These are phyloP conservation scores for Cryptocheilus praepositus DNA, from an alignment of 2,888 invertebrate species.

Conservation along the genomic window DNA sequence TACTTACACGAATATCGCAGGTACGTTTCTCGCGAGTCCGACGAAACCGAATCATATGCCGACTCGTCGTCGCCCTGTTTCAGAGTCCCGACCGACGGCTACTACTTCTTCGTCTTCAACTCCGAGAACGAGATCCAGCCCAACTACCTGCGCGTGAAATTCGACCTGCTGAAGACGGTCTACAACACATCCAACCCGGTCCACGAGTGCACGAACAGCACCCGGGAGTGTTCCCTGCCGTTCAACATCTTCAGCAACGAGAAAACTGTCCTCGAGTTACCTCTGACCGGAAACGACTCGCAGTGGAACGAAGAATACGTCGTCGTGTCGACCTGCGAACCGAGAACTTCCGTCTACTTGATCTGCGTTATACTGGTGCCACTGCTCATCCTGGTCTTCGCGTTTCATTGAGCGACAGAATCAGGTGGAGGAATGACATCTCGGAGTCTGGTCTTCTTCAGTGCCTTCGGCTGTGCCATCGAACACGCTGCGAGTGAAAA, in stretches of 20 bases:
- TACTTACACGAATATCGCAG: too few species aligned
- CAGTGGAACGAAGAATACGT: constrained; percentile 86
- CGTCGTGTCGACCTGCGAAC: constrained; percentile 85
- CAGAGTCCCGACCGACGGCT: constrained; percentile 85
- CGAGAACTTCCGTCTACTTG: constrained; percentile 83
- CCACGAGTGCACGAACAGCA: constrained; percentile 80
- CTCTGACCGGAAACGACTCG: constrained; percentile 80
- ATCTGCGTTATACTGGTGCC: constrained; percentile 84
- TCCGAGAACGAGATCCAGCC: constrained; percentile 86
- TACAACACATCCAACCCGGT: constrained; percentile 82
- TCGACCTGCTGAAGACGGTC: constrained; percentile 82
- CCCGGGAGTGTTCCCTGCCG: constrained; percentile 80
- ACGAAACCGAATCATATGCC: constrained; percentile 3
- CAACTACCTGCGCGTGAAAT: constrained; percentile 83
- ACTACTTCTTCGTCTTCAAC: constrained; percentile 89
- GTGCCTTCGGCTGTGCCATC: too few species aligned
- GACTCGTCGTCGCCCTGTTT: constrained; percentile 9
- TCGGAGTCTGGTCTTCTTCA: too few species aligned
- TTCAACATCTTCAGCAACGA: constrained; percentile 83
- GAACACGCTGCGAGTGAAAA: too few species aligned
- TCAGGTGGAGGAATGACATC: not conserved
- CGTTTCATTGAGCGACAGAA: constrained; percentile 82
- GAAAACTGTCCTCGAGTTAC: constrained; percentile 83
- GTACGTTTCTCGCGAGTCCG: not conserved
- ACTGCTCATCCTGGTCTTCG: constrained; percentile 82